Base-by-base conservation (phyloP, 2,797 vertebrate species). In the Helicolenus hilgendorfi region DNA sequence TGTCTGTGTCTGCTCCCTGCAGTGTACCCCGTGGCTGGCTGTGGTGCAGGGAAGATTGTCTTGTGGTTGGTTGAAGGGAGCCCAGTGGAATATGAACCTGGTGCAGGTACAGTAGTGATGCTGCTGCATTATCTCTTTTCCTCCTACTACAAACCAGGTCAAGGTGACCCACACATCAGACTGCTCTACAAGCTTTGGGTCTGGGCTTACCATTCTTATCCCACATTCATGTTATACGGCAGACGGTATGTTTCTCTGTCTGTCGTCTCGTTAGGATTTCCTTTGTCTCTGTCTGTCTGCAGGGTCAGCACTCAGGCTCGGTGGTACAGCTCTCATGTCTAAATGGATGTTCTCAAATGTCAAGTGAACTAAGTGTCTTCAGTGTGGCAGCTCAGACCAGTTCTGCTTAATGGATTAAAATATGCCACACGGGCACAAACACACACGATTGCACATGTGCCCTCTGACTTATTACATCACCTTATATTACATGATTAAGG, bases 131-230 rank as follows among this genome's bases (percentile, higher is more conserved):
- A 72, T 84, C 75, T 89, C 62, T 64, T 84, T 80, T 88, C 84
- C 83, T 91, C 88, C 64, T 72, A 80, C 71, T 85, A 88, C 75
- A 92, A 97, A 96, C 84, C 94, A 95, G 95, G 96, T 96, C 96
- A 97, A 97, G 96, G 96, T 97, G 93, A 97, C 94, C 91, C 87
- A 86, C 15, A 15, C 65, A 70, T 83, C 72, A 73, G 77, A 85
- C 77, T 85, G 80, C 64, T 71, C 60, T 15, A 64, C 77, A 79
- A 29, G 69, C 81, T 68, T 75, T 65, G 56, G 72, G 20, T 74
- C 79, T 82, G 65, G 69, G 9, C 38, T 82, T 35, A 60, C 58
- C 68, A 18, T 53, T 11, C 56, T 73, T 74, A 35, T 87, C 72
- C 29, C 31, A 67, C 75, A 77, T 83, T 83, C 31, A 55, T 53